These are phyloP conservation scores for Sebastes steindachneri DNA, from an alignment of 2,797 vertebrate genomes.

Conservation along the genomic window DNA sequence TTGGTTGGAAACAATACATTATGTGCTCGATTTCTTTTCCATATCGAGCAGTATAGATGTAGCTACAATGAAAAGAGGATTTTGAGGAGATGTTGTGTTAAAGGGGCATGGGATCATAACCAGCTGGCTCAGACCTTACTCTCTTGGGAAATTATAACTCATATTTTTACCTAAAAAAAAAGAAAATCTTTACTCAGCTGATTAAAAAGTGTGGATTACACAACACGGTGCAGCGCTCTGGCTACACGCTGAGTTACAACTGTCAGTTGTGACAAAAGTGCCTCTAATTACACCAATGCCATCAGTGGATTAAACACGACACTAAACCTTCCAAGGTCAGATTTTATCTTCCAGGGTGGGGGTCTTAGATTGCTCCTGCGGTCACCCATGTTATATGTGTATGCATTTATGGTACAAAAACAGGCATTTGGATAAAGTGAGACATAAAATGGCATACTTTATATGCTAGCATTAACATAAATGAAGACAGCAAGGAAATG, in stretches of 20 bases:
- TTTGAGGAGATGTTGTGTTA: neutral
- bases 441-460: constrained; percentile 6
- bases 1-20: neutral
- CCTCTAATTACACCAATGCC: constrained; percentile 67
- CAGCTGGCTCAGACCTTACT: neutral
- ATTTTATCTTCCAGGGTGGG: constrained; percentile 31
- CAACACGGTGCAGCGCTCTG: constrained; percentile 39
- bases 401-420: neutral
- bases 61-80: neutral
- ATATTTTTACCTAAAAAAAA: neutral
- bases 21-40: neutral
- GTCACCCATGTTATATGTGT: constrained; percentile 3
- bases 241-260: constrained; percentile 45
- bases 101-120: neutral
- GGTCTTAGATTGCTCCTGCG: neutral
- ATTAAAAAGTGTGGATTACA: constrained; percentile 57
- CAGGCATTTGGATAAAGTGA: neutral
- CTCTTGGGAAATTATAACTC: constrained; percentile 54
- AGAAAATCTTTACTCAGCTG: constrained; percentile 29
- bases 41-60: neutral
- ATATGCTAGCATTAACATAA: constrained; percentile 19
- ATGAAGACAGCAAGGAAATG: neutral
- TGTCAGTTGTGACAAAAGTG: constrained; percentile 46
- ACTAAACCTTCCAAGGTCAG: constrained; percentile 48
- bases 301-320: constrained; percentile 59